Conservation (phyloP, 2,888 invertebrate genomes). For the Rotaria macrura region DNA sequence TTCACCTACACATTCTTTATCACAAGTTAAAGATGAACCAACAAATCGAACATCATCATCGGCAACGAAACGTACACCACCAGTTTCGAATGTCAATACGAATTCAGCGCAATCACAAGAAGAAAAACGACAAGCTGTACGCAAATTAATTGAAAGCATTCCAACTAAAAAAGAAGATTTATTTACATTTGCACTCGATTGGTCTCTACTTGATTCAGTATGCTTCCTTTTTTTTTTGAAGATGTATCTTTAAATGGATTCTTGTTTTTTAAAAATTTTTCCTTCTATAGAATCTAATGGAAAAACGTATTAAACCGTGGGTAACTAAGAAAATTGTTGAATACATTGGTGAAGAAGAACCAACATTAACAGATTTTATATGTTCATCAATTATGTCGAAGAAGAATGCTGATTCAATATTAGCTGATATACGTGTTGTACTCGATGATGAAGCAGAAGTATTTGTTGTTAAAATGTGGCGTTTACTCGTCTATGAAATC, state of each 20-base stretch:
- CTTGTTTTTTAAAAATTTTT: constrained; percentile 40
- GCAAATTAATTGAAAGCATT: constrained; percentile 91
- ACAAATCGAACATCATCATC: constrained; percentile 23
- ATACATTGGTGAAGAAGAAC: constrained; percentile 97
- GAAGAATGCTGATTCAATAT: constrained; percentile 79
- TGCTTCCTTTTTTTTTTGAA: constrained; percentile 38
- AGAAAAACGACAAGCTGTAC: constrained; percentile 89
- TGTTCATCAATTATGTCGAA: constrained; percentile 91
- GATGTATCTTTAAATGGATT: constrained; percentile 28
- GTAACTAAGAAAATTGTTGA: constrained; percentile 98
- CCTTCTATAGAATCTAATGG: constrained; percentile 62
- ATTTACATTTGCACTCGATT: constrained; percentile 85
- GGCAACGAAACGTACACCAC: background rate
- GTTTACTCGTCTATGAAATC: constrained; percentile 94
- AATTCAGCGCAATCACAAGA: constrained; percentile 54
- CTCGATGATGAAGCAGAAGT: constrained; percentile 98
- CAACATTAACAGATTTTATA: constrained; percentile 94
- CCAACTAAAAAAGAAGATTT: constrained; percentile 92
- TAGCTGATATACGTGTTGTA: constrained; percentile 98
- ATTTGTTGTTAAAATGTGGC: constrained; percentile 99
- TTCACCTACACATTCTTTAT: background rate
- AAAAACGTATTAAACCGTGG: constrained; percentile 93
- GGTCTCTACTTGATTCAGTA: constrained; percentile 63
- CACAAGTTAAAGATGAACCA: background rate
- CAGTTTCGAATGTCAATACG: constrained; percentile 32